Evolutionary conservation across 2,888 invertebrate genomes (phyloP).

Genomic region (Rhopalosiphum nymphaeae): DNA sequence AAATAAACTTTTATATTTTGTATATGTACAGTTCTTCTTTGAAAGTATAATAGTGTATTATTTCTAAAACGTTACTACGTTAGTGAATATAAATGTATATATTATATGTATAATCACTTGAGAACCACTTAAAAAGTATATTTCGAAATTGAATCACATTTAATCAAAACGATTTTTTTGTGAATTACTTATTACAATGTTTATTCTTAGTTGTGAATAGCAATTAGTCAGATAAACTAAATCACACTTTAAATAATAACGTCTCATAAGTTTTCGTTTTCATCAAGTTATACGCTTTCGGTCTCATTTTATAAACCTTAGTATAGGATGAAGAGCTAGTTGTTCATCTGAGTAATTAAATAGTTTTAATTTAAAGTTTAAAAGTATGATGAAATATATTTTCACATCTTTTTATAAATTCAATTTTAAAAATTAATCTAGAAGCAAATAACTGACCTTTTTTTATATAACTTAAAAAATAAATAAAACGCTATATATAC

Average conservation of each 20-base stretch:
- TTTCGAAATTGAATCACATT: background rate
- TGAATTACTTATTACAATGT: background rate
- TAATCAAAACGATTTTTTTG: slow-evolving; percentile 18
- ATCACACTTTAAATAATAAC: slow-evolving; percentile 15
- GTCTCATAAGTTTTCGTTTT: slow-evolving; percentile 27
- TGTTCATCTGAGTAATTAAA: slow-evolving; percentile 29
- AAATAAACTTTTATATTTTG: background rate
- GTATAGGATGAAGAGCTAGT: background rate
- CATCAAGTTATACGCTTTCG: background rate
- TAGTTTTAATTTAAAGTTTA: slow-evolving; percentile 31
- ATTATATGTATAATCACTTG: background rate
- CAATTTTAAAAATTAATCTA: slow-evolving; percentile 1
- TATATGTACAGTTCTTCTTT: background rate
- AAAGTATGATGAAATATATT: slow-evolving; percentile 2
- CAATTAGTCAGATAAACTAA: slow-evolving; percentile 2
- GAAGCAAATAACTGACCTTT: background rate
- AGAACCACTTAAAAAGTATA: slow-evolving; percentile 15
- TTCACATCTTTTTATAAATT: slow-evolving; percentile 1
- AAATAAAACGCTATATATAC: background rate
- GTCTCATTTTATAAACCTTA: background rate
- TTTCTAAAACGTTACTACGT: background rate
- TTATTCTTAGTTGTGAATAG: background rate
- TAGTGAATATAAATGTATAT: background rate
- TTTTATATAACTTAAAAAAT: background rate
- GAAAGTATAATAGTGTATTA: background rate